phyloP scores from a whole-genome alignment of 2,113 vertebrate species.

The Melanostigma gelatinosum region DNA sequence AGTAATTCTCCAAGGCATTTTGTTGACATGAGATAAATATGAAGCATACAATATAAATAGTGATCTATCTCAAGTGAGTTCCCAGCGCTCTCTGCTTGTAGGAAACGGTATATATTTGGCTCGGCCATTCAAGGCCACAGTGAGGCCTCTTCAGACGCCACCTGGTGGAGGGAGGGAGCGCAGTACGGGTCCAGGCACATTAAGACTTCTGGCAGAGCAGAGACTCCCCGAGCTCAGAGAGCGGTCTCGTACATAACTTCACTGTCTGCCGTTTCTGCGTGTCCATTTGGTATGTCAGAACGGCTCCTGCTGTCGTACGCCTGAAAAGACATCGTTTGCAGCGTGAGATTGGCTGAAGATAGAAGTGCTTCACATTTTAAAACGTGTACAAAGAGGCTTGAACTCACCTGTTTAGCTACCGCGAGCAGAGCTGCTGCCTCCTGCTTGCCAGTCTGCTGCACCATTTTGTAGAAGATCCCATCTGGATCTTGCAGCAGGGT shows the following conservation, averaged over 20 bases:
- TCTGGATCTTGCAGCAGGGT: constrained; percentile 89
- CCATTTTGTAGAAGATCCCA: constrained; percentile 93
- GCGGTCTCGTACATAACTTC: constrained; percentile 80
- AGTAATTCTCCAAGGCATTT: not conserved
- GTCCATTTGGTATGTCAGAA: constrained; percentile 43
- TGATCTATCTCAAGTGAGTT: constrained; percentile 2
- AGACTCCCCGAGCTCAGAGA: constrained; percentile 55
- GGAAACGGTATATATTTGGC: not conserved
- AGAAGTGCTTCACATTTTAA: not conserved
- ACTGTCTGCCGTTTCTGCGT: constrained; percentile 10
- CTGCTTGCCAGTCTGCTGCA: constrained; percentile 92
- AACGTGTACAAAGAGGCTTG: rapidly evolving
- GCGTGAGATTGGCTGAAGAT: not conserved
- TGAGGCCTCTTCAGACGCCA: not conserved
- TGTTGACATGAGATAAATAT: constrained; percentile 4
- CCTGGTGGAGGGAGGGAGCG: not conserved
- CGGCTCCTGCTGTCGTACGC: constrained; percentile 62
- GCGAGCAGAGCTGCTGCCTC: constrained; percentile 87
- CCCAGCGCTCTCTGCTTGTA: not conserved
- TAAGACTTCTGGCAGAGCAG: not conserved
- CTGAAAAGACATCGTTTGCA: constrained; percentile 38
- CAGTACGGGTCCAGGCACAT: not conserved
- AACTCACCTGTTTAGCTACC: constrained; percentile 87
- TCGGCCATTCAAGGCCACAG: not conserved
- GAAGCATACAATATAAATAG: constrained; percentile 42